Conservation (phyloP, 2,888 invertebrate genomes). For the Yponomeuta evonymella region DNA sequence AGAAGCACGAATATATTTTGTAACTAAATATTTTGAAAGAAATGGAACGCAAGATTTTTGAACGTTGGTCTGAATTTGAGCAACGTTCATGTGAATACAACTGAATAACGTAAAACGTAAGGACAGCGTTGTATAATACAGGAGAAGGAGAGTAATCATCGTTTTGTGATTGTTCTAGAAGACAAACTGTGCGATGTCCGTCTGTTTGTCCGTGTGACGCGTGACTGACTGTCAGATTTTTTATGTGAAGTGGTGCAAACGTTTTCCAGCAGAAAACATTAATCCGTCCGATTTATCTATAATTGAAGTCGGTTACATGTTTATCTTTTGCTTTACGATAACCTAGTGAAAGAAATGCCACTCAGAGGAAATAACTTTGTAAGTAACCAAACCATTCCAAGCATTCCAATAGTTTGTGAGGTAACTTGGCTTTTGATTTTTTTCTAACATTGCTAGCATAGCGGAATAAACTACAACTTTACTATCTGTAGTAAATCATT, state of each 20-base stretch:
- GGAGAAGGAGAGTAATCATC: not conserved
- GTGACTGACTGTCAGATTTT: slow-evolving; percentile 3
- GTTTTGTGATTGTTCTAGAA: slow-evolving; percentile 57
- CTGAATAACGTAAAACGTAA: not conserved
- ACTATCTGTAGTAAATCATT: not conserved
- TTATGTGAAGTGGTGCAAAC: slow-evolving; percentile 27
- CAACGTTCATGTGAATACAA: not conserved
- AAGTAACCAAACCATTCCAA: slow-evolving; percentile 35
- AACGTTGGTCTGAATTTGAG: not conserved
- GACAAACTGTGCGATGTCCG: slow-evolving; percentile 29
- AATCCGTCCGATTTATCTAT: not conserved
- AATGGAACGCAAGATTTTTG: not conserved
- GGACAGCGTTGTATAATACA: not conserved
- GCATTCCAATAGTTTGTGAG: slow-evolving; percentile 30
- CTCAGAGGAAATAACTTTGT: slow-evolving; percentile 64
- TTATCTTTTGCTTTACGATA: slow-evolving; percentile 24
- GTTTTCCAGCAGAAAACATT: not conserved
- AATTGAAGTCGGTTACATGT: slow-evolving; percentile 30
- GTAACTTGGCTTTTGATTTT: slow-evolving; percentile 31
- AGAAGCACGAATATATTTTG: too few relatives aligned
- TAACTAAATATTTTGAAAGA: not conserved
- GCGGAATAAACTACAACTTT: not conserved
- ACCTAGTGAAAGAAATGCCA: slow-evolving; percentile 46
- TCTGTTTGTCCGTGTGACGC: not conserved
- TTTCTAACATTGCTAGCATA: slow-evolving; percentile 19